Percentiles rank a stretch among this genome's conserved stretches.
Evolutionary conservation across 2,113 vertebrate genomes (phyloP).

Genomic region (Chloroceryle aenea): DNA sequence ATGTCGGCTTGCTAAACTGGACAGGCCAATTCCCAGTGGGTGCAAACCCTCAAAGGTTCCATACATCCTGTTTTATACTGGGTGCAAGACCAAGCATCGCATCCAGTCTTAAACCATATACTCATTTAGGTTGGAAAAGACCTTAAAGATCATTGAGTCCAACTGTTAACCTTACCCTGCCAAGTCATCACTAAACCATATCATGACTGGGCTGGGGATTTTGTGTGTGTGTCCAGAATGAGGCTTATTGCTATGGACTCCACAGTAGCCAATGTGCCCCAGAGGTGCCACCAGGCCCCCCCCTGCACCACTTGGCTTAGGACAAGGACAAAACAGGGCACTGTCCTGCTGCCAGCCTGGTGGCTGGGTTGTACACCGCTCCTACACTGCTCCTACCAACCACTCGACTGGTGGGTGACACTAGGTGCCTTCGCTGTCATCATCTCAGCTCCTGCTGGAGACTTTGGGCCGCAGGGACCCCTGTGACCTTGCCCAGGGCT

Average conservation of each 20-base stretch:
- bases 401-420: fast-evolving
- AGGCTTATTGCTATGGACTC: background rate
- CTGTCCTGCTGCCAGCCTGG: background rate
- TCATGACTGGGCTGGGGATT: background rate
- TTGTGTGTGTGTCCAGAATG: background rate
- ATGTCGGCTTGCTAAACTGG: fast-evolving
- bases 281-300: background rate
- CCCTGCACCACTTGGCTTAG: background rate
- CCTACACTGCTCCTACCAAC: fast-evolving
- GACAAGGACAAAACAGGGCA: background rate
- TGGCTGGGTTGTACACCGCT: fast-evolving
- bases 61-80: background rate
- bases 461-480: background rate
- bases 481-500: background rate
- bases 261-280: fast-evolving
- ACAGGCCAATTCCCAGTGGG: background rate
- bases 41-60: background rate
- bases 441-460: background rate
- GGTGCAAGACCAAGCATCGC: background rate
- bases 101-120: background rate
- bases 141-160: background rate
- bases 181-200: background rate
- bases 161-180: fast-evolving
- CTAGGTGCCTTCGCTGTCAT: background rate
- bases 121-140: background rate